Evolutionary conservation across 2,888 invertebrate genomes (phyloP).

Genomic region (Caenorhabditis japonica): DNA sequence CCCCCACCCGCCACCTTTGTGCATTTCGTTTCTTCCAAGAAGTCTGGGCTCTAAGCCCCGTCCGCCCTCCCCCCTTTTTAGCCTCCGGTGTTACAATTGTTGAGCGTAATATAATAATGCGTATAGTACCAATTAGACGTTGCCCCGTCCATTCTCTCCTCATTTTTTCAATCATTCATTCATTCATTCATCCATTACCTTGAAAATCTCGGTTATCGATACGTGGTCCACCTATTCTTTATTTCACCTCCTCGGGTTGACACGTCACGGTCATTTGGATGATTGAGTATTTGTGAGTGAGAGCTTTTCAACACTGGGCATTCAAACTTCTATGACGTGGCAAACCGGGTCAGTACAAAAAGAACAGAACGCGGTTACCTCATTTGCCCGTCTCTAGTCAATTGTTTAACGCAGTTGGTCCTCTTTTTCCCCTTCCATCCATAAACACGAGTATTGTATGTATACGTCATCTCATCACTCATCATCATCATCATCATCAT

Average conservation of each 20-base stretch:
- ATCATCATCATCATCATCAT: too few relatives aligned
- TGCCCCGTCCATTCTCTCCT: slow-evolving; percentile 19
- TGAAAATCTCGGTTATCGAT: slow-evolving; percentile 43
- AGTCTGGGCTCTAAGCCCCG: background rate
- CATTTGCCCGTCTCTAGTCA: slow-evolving; percentile 2
- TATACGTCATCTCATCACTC: too few relatives aligned
- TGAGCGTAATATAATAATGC: slow-evolving; percentile 46
- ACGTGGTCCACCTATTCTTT: slow-evolving; percentile 38
- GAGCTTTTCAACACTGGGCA: too few relatives aligned
- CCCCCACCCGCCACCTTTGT: slow-evolving; percentile 19
- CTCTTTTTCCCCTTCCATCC: too few relatives aligned
- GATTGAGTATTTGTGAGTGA: background rate
- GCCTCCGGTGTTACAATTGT: slow-evolving; percentile 47
- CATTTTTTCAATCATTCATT: background rate
- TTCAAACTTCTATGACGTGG: slow-evolving; percentile 20
- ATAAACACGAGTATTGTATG: too few relatives aligned
- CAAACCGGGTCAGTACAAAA: slow-evolving; percentile 38
- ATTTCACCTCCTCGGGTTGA: slow-evolving; percentile 15
- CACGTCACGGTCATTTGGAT: slow-evolving; percentile 13
- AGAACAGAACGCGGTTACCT: background rate
- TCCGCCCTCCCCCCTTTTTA: slow-evolving; percentile 15
- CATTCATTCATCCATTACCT: slow-evolving; percentile 20
- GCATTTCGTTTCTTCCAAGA: slow-evolving; percentile 23
- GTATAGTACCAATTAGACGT: slow-evolving; percentile 20
- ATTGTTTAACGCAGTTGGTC: too few relatives aligned